Conservation (phyloP, 2,113 vertebrate species). For the Piprites chloris region DNA sequence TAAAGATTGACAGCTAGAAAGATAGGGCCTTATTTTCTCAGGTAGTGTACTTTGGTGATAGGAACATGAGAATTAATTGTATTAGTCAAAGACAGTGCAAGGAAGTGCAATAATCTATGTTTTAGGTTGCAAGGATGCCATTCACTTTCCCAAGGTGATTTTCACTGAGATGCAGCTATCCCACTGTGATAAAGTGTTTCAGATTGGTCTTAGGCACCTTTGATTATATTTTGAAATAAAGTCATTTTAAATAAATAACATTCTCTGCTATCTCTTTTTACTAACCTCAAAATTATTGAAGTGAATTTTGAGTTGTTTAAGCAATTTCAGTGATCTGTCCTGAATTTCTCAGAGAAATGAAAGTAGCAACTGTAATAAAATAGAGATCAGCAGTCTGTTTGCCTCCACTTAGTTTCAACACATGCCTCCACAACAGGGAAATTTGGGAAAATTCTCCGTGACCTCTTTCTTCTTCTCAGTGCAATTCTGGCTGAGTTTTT, state of each 20-base stretch:
- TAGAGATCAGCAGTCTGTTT: not conserved
- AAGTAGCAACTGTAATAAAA: not conserved
- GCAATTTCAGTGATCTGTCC: not conserved
- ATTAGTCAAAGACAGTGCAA: not conserved
- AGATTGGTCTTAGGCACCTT: not conserved
- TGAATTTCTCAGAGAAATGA: not conserved
- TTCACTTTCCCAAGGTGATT: not conserved
- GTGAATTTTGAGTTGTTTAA: not conserved
- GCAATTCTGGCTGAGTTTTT: not conserved
- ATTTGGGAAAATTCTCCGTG: not conserved
- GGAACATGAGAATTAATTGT: not conserved
- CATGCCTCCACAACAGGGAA: not conserved
- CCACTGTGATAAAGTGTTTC: not conserved
- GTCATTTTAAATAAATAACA: not conserved
- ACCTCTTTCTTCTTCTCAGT: not conserved
- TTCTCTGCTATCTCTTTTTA: not conserved
- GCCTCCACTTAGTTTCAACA: not conserved
- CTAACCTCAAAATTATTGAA: not conserved
- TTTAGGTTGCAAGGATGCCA: not conserved
- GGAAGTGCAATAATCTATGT: not conserved
- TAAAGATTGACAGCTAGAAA: not conserved
- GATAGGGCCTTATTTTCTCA: not conserved
- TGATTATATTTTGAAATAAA: slow-evolving; percentile 17
- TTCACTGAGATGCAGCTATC: not conserved
- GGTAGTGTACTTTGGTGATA: not conserved